Evolutionary conservation across 1,140 invertebrate genomes (phyloP).

Genomic region (Apis laboriosa): DNA sequence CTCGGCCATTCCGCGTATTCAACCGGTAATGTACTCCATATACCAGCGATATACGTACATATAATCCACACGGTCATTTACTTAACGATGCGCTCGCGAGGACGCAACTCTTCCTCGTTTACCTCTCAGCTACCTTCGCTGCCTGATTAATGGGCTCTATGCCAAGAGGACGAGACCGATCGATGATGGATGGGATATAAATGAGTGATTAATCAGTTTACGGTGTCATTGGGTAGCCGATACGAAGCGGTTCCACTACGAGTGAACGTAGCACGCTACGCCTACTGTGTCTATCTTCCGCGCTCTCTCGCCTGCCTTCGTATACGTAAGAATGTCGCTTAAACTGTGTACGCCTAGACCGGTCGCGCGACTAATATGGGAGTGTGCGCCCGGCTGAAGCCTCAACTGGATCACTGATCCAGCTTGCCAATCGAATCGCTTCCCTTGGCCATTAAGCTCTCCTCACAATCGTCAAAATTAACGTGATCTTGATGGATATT

Average conservation of each 20-base stretch:
- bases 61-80: neutral
- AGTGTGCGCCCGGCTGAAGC: constrained; percentile 61
- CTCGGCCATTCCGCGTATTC: too few species aligned
- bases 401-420: constrained; percentile 72
- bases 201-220: neutral
- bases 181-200: neutral
- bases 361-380: constrained; percentile 76
- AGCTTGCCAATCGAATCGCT: constrained; percentile 47
- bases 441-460: constrained; percentile 35
- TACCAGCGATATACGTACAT: too few species aligned
- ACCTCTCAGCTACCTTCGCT: neutral
- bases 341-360: constrained; percentile 73
- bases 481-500: too few species aligned
- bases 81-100: neutral
- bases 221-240: neutral
- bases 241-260: neutral
- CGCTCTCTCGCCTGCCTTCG: constrained; percentile 35
- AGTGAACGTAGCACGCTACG: neutral
- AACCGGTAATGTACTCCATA: too few species aligned
- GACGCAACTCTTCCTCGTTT: neutral
- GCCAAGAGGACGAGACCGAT: neutral
- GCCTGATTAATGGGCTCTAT: neutral
- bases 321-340: constrained; percentile 53
- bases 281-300: constrained; percentile 21
- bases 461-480: constrained; percentile 12